Evolutionary conservation across 2,888 invertebrate species (phyloP), one percentile per base, ranked within the genome.

Genomic region (Mimachlamys varia): DNA sequence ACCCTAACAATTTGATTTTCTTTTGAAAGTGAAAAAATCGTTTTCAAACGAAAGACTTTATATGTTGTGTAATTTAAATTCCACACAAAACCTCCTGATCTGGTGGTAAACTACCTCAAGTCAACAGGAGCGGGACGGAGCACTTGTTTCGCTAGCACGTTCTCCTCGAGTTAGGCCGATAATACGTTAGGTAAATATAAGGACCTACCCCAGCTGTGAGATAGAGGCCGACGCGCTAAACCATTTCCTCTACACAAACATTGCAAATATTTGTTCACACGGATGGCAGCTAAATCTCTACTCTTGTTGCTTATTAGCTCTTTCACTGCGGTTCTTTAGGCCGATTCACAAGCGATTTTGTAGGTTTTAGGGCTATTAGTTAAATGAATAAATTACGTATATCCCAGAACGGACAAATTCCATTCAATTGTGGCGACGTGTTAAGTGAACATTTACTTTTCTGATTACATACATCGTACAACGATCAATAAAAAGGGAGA

Each of bases 181-280:
- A 76, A 76, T 76, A 12, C 76, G 27, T 76, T 27, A 27, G 13
- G 76, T 33, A 76, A 76, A 76, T 33, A 12, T 2, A 15, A 10
- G 76, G 76, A 76, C 76, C 76, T 76, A 76, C 76, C 76, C 76
- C 76, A 76, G 76, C 76, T 76, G 76, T 76, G 27, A 76, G 33
- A 76, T 27, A 76, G 76, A 2, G 76, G 27, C 76, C 27, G 76
- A 33, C 76, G 33, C 49, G 53, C 88, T 88, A 91, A 89, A 90
- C 89, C 88, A 90, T 92, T 92, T 92, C 92, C 92, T 92, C 90
- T 90, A 88, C 76, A 88, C 89, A 88, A 76, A 89, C 87, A 49
- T 76, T 49, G 58, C 90, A 92, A 92, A 92, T 92, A 92, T 92
- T 92, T 90, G 90, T 87, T 89, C 88, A 89, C 89, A 92, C 92